Evolutionary conservation across 1,140 invertebrate species (phyloP), one percentile per base, ranked within the genome.

Genomic region (Achatina immaculata): DNA sequence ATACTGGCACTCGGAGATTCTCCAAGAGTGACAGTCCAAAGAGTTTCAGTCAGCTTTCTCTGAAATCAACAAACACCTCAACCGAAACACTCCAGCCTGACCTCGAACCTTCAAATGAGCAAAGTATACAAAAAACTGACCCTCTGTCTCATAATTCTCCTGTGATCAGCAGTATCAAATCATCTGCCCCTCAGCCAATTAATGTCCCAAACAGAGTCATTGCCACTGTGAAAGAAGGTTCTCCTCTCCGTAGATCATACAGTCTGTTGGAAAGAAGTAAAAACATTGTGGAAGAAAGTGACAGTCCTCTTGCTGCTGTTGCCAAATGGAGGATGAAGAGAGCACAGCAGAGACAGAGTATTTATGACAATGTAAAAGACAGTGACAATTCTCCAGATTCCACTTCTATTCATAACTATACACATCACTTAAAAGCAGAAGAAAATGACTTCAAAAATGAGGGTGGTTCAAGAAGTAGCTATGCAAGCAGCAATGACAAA

Each of bases 1-100:
- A 83, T 42, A 78, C 83, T 7, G 82, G 84, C 58, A 55, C 73
- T 11, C 34, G 77, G 51, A 74, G 87, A 74, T 79, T 82, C 36
- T 86, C 85, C 28, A 87, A 86, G 83, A 88, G 85, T 81, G 88
- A 88, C 69, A 89, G 87, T 83, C 85, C 85, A 21, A 88, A 87
- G 80, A 88, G 84, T 78, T 75, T 82, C 73, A 87, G 86, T 72
- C 82, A 86, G 14, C 81, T 87, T 36, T 89, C 88, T 14, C 86
- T 89, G 34, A 89, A 88, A 81, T 90, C 89, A 21, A 85, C 86
- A 14, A 87, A 86, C 79, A 89, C 88, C 19, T 89, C 88, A n/a
- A 90, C 89, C 2, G 89, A 90, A 79, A 90, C 89, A 14, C 80
- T 90, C 16, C 84, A 84, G 31, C 84, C 85, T 51, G 87, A 89